phyloP scores from a whole-genome alignment of 1,140 invertebrate genomes.

The Zelostemma sp. region DNA sequence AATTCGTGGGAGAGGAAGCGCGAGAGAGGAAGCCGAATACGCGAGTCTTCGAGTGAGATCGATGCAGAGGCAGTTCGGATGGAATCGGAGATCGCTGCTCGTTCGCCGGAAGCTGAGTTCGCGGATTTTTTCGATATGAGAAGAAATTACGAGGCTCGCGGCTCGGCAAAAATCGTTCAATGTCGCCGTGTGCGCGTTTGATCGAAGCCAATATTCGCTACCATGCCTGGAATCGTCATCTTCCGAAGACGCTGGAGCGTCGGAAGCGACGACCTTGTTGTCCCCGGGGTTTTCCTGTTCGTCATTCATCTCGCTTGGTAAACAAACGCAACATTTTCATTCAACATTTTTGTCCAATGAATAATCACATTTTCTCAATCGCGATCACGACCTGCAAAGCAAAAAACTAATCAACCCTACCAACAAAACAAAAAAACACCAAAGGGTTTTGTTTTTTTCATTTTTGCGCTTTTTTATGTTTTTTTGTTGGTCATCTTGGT shows the following conservation, averaged over 20 bases:
- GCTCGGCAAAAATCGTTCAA: background rate
- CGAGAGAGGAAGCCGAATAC: background rate
- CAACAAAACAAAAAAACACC: no score
- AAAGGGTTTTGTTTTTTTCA: no score
- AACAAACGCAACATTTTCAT: no score
- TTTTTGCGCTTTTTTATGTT: no score
- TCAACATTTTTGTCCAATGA: no score
- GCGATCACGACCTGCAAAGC: no score
- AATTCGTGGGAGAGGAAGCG: background rate
- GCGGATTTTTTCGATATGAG: background rate
- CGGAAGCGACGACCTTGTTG: conserved; percentile 90
- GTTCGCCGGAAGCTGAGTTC: background rate
- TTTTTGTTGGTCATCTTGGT: no score
- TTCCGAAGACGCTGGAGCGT: conserved; percentile 89
- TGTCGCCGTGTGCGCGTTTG: background rate
- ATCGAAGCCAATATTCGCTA: conserved; percentile 30
- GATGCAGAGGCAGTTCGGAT: background rate
- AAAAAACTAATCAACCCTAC: no score
- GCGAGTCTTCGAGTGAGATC: background rate
- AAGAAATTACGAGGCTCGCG: background rate
- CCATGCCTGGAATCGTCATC: conserved; percentile 89
- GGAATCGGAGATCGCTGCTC: conserved; percentile 1
- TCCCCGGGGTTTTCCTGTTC: conserved; percentile 84
- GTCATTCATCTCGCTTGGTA: conserved; percentile 85
- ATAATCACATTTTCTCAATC: no score